phyloP scores from a whole-genome alignment of 2,888 invertebrate genomes.

The Synanthedon vespiformis region DNA sequence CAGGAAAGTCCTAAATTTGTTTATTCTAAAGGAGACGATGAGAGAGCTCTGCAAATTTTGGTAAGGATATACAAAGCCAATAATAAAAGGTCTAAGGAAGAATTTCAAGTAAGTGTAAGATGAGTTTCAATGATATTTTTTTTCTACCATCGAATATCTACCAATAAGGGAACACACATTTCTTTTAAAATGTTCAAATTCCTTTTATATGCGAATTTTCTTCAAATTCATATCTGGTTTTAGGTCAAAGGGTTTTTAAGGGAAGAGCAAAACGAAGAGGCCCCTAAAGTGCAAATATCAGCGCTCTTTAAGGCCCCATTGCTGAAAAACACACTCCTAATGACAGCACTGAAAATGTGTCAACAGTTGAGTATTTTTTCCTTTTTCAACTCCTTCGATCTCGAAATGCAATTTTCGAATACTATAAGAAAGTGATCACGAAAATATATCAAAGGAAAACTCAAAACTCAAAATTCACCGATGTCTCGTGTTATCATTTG shows the following conservation, averaged over 20 bases:
- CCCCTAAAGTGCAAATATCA: slow-evolving; percentile 45
- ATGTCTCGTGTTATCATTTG: too few species aligned
- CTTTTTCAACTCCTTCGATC: too few species aligned
- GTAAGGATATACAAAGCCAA: slow-evolving; percentile 37
- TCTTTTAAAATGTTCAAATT: too few species aligned
- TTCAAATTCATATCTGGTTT: neutral
- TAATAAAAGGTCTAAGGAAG: slow-evolving; percentile 17
- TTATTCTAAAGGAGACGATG: slow-evolving; percentile 67
- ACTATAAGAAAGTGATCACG: too few species aligned
- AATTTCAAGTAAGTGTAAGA: slow-evolving; percentile 26
- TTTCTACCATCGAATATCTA: too few species aligned
- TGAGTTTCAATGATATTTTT: too few species aligned
- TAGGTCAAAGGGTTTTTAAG: slow-evolving; percentile 32
- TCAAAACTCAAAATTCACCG: too few species aligned
- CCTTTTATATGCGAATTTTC: too few species aligned
- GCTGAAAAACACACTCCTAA: slow-evolving; percentile 59
- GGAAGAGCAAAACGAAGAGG: slow-evolving; percentile 25
- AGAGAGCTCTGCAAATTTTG: slow-evolving; percentile 62
- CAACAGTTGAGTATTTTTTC: slow-evolving; percentile 56
- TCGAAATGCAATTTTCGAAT: neutral
- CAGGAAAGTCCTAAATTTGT: slow-evolving; percentile 85
- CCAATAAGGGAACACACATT: too few species aligned
- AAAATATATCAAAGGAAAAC: too few species aligned
- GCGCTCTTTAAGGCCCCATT: slow-evolving; percentile 65
- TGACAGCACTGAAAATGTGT: slow-evolving; percentile 56